Evolutionary conservation across 2,888 invertebrate species (phyloP), one percentile per base, ranked within the genome.

Genomic region (Dicycla oo): DNA sequence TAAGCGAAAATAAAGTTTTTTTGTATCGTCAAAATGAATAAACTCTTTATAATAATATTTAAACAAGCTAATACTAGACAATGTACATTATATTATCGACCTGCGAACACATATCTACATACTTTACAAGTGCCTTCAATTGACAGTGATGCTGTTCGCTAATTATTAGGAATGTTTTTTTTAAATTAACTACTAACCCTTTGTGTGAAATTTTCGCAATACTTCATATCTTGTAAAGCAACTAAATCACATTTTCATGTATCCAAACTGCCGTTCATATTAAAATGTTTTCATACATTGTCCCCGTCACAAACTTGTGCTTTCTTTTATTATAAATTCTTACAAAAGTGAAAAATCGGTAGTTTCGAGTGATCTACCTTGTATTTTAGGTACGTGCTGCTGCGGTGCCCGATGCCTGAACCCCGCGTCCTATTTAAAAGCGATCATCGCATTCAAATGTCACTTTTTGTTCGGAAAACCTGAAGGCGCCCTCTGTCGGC

Each of bases 11-110:
- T 75, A 75, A 77, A 58, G 43, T 66, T 73, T 54, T n/a, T 75
- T 63, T 83, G 49, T 73, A 64, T 73, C 73, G 23, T 71, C 43
- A 80, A 73, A 81, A 80, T 71, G 10, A 74, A 73, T 84, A 78
- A 78, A 79, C 70, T 83, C 66, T 84, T 64, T 78, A 72, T 74
- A 80, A 61, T 82, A 82, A 61, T 75, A 75, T 78, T 84, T 73
- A 79, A 89, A 89, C 79, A 88, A 83, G 83, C 86, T 88, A 87
- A 81, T 85, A 90, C 89, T 91, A 91, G 86, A 88, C 82, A 84
- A 83, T 85, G 77, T 83, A 88, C 84, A 86, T 54, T 73, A 69
- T 75, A 78, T 73, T 75, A 78, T 73, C 78, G 73, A 85, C 79
- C 79, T 78, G 74, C 64, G 67, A 78, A 80, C 68, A 78, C 78